Evolutionary conservation across 1,140 invertebrate genomes (phyloP).

Genomic region (Seison nebaliae): DNA sequence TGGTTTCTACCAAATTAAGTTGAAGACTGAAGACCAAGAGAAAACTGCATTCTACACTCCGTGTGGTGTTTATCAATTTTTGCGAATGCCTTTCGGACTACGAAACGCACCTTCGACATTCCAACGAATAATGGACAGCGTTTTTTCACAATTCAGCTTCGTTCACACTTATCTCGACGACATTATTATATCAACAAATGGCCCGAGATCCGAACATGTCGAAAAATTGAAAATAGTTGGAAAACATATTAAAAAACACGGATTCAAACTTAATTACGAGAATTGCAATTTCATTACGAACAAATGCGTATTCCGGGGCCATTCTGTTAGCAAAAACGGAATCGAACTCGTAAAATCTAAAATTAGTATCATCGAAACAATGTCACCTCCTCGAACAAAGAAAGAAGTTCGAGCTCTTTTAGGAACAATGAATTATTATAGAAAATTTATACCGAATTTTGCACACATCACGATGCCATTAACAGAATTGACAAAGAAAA

Average conservation of each 20-base stretch:
- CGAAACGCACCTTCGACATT: constrained; percentile 17
- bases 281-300: constrained; percentile 21
- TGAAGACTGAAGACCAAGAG: constrained; percentile 16
- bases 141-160: constrained; percentile 18
- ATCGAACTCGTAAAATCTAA: constrained; percentile 14
- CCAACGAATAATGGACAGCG: constrained; percentile 17
- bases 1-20: constrained; percentile 19
- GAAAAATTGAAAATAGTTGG: constrained; percentile 20
- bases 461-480: constrained; percentile 10
- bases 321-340: constrained; percentile 12
- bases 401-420: constrained; percentile 16
- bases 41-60: constrained; percentile 18
- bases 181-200: constrained; percentile 22
- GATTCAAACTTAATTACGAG: constrained; percentile 24
- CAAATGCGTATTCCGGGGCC: constrained; percentile 12
- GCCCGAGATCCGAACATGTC: constrained; percentile 25
- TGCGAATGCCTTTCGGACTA: constrained; percentile 19
- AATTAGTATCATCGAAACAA: constrained; percentile 13
- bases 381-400: constrained; percentile 14
- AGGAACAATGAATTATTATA: constrained; percentile 13
- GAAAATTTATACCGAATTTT: constrained; percentile 14
- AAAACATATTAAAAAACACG: constrained; percentile 18
- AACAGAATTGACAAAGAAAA: constrained; percentile 19
- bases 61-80: constrained; percentile 17
- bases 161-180: constrained; percentile 31